Percentiles rank a stretch among this genome's conserved stretches.
Evolutionary conservation across 2,113 vertebrate species (phyloP).

Genomic region (Catagonus wagneri): DNA sequence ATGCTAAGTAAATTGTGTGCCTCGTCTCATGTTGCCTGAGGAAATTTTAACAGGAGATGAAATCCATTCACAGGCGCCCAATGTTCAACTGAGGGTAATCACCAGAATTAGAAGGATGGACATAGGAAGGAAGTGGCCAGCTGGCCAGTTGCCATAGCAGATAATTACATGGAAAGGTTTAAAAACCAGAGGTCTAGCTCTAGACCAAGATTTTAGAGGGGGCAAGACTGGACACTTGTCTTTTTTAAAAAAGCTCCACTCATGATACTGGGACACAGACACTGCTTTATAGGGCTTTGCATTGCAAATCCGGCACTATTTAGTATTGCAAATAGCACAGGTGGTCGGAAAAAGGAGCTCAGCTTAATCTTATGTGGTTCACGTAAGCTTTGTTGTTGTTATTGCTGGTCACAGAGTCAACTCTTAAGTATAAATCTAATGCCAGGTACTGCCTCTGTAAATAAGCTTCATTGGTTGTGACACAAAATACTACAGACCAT

Average conservation of each 20-base stretch:
- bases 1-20: conserved; percentile 18
- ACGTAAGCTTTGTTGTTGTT: conserved; percentile 27
- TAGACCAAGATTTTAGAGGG: not conserved
- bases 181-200: not conserved
- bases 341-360: conserved; percentile 42
- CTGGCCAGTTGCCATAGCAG: not conserved
- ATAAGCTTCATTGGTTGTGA: conserved; percentile 35
- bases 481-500: conserved; percentile 49
- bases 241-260: conserved; percentile 26
- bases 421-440: conserved; percentile 57
- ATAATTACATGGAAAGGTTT: not conserved
- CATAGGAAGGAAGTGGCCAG: not conserved
- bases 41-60: conserved; percentile 56
- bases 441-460: not conserved
- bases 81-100: not conserved
- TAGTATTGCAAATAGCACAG: conserved; percentile 59
- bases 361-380: conserved; percentile 46
- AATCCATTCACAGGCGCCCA: not conserved
- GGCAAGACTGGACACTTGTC: not conserved
- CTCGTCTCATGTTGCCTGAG: not conserved
- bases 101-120: conserved; percentile 46
- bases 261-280: conserved; percentile 11
- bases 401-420: conserved; percentile 22
- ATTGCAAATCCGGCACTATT: conserved; percentile 52
- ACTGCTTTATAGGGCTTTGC: conserved; percentile 48